phyloP scores from a whole-genome alignment of 2,797 vertebrate species.

The Bovichtus variegatus region DNA sequence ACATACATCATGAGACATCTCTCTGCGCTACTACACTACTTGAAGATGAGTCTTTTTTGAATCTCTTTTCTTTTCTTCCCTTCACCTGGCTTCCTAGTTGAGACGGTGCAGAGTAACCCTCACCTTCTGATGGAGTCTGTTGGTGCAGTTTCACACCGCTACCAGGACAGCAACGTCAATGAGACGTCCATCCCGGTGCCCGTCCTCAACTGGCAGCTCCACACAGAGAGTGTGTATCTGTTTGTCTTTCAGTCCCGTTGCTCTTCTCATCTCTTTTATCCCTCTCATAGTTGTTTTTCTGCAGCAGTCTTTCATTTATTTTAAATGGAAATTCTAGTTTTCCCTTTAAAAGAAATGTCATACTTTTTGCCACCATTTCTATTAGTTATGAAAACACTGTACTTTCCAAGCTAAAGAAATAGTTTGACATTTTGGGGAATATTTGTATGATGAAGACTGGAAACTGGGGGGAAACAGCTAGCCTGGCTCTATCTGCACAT shows the following conservation, averaged over 20 bases:
- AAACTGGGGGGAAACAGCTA: no score
- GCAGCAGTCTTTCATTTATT: slow-evolving; percentile 3
- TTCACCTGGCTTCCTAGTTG: slow-evolving; percentile 86
- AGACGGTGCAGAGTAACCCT: slow-evolving; percentile 95
- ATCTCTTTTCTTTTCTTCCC: slow-evolving; percentile 42
- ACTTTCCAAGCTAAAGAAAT: not conserved
- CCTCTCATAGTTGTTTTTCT: not conserved
- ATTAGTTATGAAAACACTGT: not conserved
- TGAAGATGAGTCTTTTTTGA: slow-evolving; percentile 26
- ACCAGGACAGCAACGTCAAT: slow-evolving; percentile 88
- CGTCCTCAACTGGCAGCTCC: slow-evolving; percentile 93
- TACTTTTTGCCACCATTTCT: not conserved
- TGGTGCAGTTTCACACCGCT: slow-evolving; percentile 82
- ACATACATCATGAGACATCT: not conserved
- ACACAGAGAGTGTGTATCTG: slow-evolving; percentile 90
- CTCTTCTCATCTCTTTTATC: slow-evolving; percentile 18
- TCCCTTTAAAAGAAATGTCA: no score
- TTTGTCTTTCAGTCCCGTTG: slow-evolving; percentile 22
- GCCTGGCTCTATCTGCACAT: no score
- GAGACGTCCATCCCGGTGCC: slow-evolving; percentile 97
- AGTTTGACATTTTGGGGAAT: not conserved
- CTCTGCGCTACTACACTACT: not conserved
- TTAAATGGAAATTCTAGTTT: not conserved
- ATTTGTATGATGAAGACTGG: no score
- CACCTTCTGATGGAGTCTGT: slow-evolving; percentile 92